Conservation (phyloP, 2,113 vertebrate species). For the Benthochromis sp. region DNA sequence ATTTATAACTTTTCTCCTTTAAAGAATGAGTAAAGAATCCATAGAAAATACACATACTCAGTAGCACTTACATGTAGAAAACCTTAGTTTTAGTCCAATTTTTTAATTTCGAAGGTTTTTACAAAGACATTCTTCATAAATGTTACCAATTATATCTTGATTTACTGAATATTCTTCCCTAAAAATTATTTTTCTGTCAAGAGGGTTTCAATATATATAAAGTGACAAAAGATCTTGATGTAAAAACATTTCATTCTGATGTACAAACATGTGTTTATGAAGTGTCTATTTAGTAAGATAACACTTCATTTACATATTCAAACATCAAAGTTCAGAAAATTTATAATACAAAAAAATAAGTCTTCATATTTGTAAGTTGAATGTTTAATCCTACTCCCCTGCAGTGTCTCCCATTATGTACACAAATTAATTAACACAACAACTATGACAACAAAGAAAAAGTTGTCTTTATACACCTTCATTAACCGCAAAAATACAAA, state of each 20-base stretch:
- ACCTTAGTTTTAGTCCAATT: background rate
- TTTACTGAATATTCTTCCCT: background rate
- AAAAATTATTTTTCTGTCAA: accelerated
- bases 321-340: background rate
- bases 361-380: background rate
- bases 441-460: background rate
- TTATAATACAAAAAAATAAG: background rate
- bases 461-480: background rate
- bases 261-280: background rate
- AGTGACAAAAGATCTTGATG: accelerated
- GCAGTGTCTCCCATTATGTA: background rate
- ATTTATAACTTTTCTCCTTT: background rate
- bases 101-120: background rate
- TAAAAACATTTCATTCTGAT: background rate
- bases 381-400: background rate
- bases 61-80: accelerated
- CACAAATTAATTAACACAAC: background rate
- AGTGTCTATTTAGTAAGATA: background rate
- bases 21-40: background rate
- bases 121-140: background rate
- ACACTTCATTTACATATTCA: background rate
- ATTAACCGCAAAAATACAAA: background rate
- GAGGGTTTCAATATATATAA: background rate
- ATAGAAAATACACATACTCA: background rate
- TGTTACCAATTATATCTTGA: background rate